Evolutionary conservation across 2,888 invertebrate species (phyloP).

Genomic region (Xestoiulus laeticollis): DNA sequence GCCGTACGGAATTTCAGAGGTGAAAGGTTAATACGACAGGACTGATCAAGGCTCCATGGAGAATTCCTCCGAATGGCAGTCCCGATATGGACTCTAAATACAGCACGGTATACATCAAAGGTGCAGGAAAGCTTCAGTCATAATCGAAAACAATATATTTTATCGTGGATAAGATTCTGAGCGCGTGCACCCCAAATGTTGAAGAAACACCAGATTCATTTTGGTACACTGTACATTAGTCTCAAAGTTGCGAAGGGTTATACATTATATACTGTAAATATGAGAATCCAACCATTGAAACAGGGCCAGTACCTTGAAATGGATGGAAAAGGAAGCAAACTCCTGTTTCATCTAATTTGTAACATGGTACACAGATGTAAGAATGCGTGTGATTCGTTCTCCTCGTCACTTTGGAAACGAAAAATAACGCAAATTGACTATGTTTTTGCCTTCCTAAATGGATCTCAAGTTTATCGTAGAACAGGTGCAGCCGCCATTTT

Average conservation of each 20-base stretch:
- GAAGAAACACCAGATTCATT: too few species aligned
- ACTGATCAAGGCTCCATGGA: too few species aligned
- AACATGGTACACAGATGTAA: conserved; percentile 34
- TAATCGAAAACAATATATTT: too few species aligned
- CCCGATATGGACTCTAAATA: too few species aligned
- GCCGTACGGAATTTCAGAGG: too few species aligned
- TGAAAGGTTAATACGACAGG: too few species aligned
- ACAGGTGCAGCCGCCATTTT: conserved; percentile 29
- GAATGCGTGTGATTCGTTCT: conserved; percentile 29
- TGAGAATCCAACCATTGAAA: neutral
- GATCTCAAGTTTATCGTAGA: neutral
- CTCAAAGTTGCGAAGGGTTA: neutral
- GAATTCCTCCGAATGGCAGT: too few species aligned
- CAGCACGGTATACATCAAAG: too few species aligned
- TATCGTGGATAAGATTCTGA: too few species aligned
- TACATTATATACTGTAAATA: too few species aligned
- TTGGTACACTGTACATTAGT: neutral
- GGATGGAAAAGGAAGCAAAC: neutral
- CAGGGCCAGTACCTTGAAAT: neutral
- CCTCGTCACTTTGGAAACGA: neutral
- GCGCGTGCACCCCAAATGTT: too few species aligned
- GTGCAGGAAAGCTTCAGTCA: too few species aligned
- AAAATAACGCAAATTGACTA: conserved; percentile 33
- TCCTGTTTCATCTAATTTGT: conserved; percentile 37
- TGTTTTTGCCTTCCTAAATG: conserved; percentile 1